phyloP scores from a whole-genome alignment of 2,113 vertebrate genomes.

The Nanorana parkeri region DNA sequence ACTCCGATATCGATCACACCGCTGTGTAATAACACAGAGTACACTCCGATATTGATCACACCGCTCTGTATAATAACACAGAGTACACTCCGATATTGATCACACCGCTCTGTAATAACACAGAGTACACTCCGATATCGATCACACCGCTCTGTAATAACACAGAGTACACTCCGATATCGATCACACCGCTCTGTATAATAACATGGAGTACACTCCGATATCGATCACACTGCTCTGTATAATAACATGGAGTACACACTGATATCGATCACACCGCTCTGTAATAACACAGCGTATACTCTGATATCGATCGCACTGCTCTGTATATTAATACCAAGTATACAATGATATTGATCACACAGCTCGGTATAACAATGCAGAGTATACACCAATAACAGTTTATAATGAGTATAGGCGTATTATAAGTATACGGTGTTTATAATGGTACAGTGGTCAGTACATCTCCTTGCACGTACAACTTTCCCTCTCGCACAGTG shows the following conservation, averaged over 20 bases:
- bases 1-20: too few species aligned
- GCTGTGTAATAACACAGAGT: too few species aligned
- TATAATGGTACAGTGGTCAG: too few species aligned
- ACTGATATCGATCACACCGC: constrained; percentile 1
- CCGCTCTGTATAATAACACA: too few species aligned
- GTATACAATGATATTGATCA: constrained; percentile 3
- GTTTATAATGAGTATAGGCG: too few species aligned
- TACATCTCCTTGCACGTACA: too few species aligned
- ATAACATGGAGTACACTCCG: constrained; percentile 11
- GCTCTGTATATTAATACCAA: constrained; percentile 18
- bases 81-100: constrained; percentile 19
- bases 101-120: constrained; percentile 18
- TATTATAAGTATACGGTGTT: too few species aligned
- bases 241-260: constrained; percentile 21
- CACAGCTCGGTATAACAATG: constrained; percentile 9
- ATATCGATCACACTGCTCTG: constrained; percentile 19
- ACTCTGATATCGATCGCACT: constrained; percentile 16
- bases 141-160: constrained; percentile 8
- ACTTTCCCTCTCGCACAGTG: too few species aligned
- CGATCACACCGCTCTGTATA: background rate
- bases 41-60: background rate
- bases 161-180: too few species aligned
- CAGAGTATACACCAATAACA: constrained; percentile 1
- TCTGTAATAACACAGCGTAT: constrained; percentile 16
- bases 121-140: constrained; percentile 26